Conservation (phyloP, 2,797 vertebrate species). For the Apogon hyalosoma region DNA sequence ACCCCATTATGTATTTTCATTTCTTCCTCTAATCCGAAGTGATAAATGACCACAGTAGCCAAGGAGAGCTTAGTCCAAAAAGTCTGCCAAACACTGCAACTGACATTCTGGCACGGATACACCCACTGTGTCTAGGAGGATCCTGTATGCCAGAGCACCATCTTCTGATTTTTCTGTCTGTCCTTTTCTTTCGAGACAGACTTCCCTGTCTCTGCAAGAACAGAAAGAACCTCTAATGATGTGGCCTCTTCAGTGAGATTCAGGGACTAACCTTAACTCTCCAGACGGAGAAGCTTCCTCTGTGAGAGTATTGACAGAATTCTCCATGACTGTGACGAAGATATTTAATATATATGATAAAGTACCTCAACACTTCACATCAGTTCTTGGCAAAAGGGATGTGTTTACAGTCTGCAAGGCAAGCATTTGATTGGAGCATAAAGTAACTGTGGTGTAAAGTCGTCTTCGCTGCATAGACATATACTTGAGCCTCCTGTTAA, state of each 20-base stretch:
- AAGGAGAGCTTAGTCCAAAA: conserved; percentile 43
- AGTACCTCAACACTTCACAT: conserved; percentile 25
- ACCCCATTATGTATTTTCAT: conserved; percentile 36
- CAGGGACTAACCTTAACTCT: conserved; percentile 23
- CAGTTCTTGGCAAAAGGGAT: not conserved
- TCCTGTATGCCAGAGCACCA: conserved; percentile 17
- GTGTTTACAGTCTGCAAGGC: conserved; percentile 13
- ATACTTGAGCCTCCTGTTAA: conserved; percentile 4
- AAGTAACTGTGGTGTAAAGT: conserved; percentile 1
- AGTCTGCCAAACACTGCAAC: conserved; percentile 40
- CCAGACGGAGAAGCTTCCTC: not conserved
- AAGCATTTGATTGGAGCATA: not conserved
- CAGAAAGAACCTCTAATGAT: conserved; percentile 27
- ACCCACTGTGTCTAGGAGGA: conserved; percentile 23
- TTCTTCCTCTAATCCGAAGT: conserved; percentile 28
- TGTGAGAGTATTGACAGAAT: conserved; percentile 33
- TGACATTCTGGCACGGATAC: conserved; percentile 35
- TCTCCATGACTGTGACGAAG: conserved; percentile 2
- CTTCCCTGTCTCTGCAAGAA: conserved; percentile 31
- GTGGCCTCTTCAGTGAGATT: conserved; percentile 33
- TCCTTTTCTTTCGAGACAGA: conserved; percentile 31
- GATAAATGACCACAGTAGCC: conserved; percentile 33
- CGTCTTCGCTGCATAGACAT: not conserved
- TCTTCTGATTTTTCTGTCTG: conserved; percentile 28
- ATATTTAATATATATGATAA: conserved; percentile 22